A percentile compares a stretch with the other conserved stretches of the same genome.
phyloP scores from a whole-genome alignment of 2,888 invertebrate species.

The Tenthredo notha region DNA sequence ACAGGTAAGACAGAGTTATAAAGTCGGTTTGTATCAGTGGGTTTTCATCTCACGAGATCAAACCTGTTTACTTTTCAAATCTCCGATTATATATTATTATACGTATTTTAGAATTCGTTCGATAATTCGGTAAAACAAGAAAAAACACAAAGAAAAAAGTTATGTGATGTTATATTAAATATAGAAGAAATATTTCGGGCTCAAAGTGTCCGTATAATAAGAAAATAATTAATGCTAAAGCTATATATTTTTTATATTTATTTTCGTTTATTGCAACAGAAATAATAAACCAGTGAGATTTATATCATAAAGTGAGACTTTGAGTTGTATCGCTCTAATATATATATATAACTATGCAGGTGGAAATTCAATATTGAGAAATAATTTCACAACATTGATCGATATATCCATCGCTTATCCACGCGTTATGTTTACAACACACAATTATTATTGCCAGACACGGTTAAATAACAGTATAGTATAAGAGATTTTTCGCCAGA shows the following conservation, averaged over 20 bases:
- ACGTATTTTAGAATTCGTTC: background rate
- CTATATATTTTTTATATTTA: background rate
- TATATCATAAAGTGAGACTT: background rate
- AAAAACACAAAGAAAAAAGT: too few relatives aligned
- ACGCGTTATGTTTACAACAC: constrained; percentile 31
- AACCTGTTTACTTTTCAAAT: constrained; percentile 1
- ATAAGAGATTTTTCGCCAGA: background rate
- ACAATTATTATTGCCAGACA: background rate
- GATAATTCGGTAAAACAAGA: background rate
- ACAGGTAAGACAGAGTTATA: constrained; percentile 42
- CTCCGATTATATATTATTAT: background rate
- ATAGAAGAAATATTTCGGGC: background rate
- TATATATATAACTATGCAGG: background rate
- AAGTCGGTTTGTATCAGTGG: constrained; percentile 44
- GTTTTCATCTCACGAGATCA: constrained; percentile 43
- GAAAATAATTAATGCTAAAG: background rate
- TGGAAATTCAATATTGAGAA: constrained; percentile 36
- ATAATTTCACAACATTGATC: constrained; percentile 35
- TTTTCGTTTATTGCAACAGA: background rate
- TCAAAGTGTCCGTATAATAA: background rate
- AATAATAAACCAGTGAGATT: background rate
- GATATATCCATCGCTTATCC: background rate
- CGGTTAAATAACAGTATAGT: background rate
- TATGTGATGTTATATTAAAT: background rate
- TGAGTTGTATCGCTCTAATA: background rate